Percentiles rank a stretch among this genome's conserved stretches.
Conservation (phyloP, 1,140 invertebrate genomes). For the Papilio polyxenes region DNA sequence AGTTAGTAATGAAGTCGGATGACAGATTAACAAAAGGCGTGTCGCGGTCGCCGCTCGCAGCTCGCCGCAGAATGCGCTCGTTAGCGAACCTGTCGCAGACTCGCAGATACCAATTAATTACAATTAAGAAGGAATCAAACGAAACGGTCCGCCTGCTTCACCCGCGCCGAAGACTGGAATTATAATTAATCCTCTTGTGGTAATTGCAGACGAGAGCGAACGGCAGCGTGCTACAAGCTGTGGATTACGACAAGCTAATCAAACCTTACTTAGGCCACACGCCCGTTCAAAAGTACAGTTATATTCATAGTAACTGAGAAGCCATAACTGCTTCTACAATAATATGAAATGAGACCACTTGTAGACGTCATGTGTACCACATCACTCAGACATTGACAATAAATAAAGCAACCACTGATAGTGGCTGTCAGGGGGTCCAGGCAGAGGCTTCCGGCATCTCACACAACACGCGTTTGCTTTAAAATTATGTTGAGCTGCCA, state of each 20-base stretch:
- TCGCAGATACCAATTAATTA: slow-evolving; percentile 42
- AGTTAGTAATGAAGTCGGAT: slow-evolving; percentile 9
- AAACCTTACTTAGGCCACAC: no score
- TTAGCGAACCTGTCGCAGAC: slow-evolving; percentile 33
- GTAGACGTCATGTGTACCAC: no score
- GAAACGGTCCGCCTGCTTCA: not conserved
- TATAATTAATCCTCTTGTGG: slow-evolving; percentile 29
- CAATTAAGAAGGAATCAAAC: slow-evolving; percentile 42
- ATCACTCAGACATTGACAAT: no score
- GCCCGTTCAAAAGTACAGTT: no score
- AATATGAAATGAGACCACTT: no score
- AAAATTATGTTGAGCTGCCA: no score
- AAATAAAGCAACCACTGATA: no score
- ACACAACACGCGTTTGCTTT: no score
- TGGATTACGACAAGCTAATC: not conserved
- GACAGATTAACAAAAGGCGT: slow-evolving; percentile 23
- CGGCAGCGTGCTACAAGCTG: not conserved
- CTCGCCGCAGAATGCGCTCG: slow-evolving; percentile 26
- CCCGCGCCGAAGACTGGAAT: not conserved
- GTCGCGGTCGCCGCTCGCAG: not conserved
- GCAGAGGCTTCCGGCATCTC: no score
- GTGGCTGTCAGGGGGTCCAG: no score
- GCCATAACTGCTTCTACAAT: no score
- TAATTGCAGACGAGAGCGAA: slow-evolving; percentile 11
- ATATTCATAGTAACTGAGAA: no score